These are phyloP conservation scores for Leptobrachium leishanense DNA, from an alignment of 2,113 vertebrate species.

Conservation along the genomic window DNA sequence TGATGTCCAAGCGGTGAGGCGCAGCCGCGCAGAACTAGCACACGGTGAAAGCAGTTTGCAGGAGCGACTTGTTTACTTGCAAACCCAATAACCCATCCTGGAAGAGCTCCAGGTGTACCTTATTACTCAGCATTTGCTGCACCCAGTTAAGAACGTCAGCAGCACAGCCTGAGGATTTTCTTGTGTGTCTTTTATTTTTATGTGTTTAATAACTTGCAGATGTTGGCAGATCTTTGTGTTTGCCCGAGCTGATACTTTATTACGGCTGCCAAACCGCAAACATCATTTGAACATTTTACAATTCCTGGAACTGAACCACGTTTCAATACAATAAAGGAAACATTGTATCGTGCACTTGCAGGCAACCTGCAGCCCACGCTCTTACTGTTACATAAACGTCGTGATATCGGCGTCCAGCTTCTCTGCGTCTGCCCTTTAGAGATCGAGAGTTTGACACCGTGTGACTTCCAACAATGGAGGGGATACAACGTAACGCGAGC, in stretches of 20 bases:
- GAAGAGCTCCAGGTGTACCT: conserved; percentile 36
- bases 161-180: conserved; percentile 48
- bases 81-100: conserved; percentile 50
- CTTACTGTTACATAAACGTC: neutral
- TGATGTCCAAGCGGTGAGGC: too few species aligned
- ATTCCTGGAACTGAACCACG: conserved; percentile 67
- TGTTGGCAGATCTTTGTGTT: conserved; percentile 57
- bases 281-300: conserved; percentile 59
- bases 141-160: conserved; percentile 51
- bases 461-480: too few species aligned
- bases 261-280: conserved; percentile 69
- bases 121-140: conserved; percentile 50
- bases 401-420: too few species aligned
- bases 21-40: too few species aligned
- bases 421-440: too few species aligned
- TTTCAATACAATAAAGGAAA: conserved; percentile 55
- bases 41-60: neutral
- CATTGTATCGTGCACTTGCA: conserved; percentile 43
- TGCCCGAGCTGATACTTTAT: conserved; percentile 55
- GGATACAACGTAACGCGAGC: too few species aligned
- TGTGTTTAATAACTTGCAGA: conserved; percentile 68
- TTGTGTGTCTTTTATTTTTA: conserved; percentile 44
- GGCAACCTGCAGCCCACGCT: conserved; percentile 29
- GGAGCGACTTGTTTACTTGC: conserved; percentile 47
- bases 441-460: too few species aligned